Percentiles rank a stretch among this genome's conserved stretches.
Evolutionary conservation across 2,888 invertebrate genomes (phyloP).

Genomic region (Leucophenga maculata): DNA sequence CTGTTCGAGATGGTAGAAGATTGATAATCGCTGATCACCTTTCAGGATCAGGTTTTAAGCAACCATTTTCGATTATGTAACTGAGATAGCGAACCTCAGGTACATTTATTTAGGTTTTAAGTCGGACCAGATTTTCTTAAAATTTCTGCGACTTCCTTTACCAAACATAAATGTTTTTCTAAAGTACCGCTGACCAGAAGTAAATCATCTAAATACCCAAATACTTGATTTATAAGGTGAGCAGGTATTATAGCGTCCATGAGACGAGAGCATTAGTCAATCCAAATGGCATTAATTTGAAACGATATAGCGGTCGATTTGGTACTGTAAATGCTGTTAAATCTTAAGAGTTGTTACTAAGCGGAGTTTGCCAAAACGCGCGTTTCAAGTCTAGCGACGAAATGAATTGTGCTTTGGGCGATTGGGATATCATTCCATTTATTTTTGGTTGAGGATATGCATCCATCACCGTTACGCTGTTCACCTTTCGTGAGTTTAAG

Average conservation of each 20-base stretch:
- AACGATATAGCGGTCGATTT: slow-evolving; percentile 39
- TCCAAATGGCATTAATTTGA: slow-evolving; percentile 39
- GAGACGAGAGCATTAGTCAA: slow-evolving; percentile 36
- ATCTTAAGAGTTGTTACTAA: slow-evolving; percentile 31
- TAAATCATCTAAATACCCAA: slow-evolving; percentile 38
- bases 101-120: slow-evolving; percentile 33
- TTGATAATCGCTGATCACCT: too few species aligned
- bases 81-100: slow-evolving; percentile 39
- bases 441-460: slow-evolving; percentile 37
- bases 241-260: slow-evolving; percentile 36
- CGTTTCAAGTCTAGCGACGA: slow-evolving; percentile 31
- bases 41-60: slow-evolving; percentile 37
- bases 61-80: slow-evolving; percentile 37
- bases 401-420: slow-evolving; percentile 31
- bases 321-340: slow-evolving; percentile 39
- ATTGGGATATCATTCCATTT: slow-evolving; percentile 27
- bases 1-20: too few species aligned
- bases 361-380: slow-evolving; percentile 37
- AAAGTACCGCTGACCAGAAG: slow-evolving; percentile 30
- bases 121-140: slow-evolving; percentile 33
- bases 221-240: slow-evolving; percentile 30
- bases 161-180: slow-evolving; percentile 2
- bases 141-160: slow-evolving; percentile 14
- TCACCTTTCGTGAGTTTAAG: too few species aligned
- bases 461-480: too few species aligned